Evolutionary conservation across 2,888 invertebrate species (phyloP).

Genomic region (Campopleginae sp.): DNA sequence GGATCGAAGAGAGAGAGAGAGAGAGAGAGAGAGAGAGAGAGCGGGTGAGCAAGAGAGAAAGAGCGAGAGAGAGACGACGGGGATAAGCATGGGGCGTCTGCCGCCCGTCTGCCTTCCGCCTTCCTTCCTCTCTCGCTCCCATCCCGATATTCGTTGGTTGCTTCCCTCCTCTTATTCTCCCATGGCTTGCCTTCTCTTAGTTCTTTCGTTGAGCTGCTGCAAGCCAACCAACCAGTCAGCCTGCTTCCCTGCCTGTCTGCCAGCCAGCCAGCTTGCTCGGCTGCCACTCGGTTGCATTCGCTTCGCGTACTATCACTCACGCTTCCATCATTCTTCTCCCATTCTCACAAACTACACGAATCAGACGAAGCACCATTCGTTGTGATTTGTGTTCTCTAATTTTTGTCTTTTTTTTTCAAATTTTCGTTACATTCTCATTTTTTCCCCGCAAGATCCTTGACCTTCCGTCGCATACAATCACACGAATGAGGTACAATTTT

Average conservation of each 20-base stretch:
- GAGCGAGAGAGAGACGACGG: constrained; percentile 65
- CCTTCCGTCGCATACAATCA: too few species aligned
- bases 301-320: constrained; percentile 54
- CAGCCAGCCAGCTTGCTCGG: constrained; percentile 59
- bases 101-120: constrained; percentile 83
- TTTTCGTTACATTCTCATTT: background rate
- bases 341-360: constrained; percentile 7
- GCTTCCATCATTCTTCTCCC: constrained; percentile 32
- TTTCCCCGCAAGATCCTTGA: background rate
- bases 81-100: constrained; percentile 82
- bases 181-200: constrained; percentile 52
- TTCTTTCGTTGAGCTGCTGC: constrained; percentile 49
- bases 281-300: constrained; percentile 59
- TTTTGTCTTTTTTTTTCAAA: constrained; percentile 23
- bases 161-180: constrained; percentile 55
- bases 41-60: constrained; percentile 11
- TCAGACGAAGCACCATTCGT: constrained; percentile 19
- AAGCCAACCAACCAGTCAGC: constrained; percentile 49
- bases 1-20: constrained; percentile 32
- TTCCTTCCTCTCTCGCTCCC: constrained; percentile 70
- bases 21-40: constrained; percentile 11
- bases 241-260: constrained; percentile 39
- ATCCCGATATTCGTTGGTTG: constrained; percentile 51
- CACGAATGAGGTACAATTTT: background rate
- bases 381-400: background rate